Percentiles rank a stretch among this genome's conserved stretches.
phyloP scores from a whole-genome alignment of 2,113 vertebrate species.

The Eptesicus fuscus region DNA sequence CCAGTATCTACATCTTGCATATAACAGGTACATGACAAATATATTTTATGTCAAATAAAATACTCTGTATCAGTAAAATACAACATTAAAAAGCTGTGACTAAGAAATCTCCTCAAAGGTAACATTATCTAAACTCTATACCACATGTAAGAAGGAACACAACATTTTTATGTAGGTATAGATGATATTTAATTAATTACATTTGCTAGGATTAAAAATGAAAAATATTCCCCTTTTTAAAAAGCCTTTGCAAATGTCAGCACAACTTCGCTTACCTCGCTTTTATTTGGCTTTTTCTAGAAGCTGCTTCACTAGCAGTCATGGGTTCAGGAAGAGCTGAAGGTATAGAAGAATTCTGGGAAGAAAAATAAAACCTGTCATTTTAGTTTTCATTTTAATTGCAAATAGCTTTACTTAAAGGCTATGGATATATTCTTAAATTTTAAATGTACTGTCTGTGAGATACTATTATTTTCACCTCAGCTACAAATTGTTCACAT shows the following conservation, averaged over 20 bases:
- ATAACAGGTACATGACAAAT: neutral
- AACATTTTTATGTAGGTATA: neutral
- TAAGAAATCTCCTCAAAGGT: neutral
- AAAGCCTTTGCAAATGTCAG: neutral
- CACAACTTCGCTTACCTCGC: slow-evolving; percentile 86
- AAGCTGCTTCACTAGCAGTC: slow-evolving; percentile 95
- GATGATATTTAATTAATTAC: neutral
- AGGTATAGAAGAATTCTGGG: slow-evolving; percentile 92
- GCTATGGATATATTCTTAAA: neutral
- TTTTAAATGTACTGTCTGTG: neutral
- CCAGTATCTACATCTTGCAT: neutral
- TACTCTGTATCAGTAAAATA: neutral
- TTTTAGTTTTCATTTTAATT: slow-evolving; percentile 46
- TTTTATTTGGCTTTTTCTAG: slow-evolving; percentile 96
- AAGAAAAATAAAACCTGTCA: slow-evolving; percentile 69
- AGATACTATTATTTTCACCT: neutral
- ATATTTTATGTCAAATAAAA: neutral
- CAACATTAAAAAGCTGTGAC: neutral
- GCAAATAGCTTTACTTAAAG: neutral
- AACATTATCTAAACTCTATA: neutral
- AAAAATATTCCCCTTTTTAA: neutral
- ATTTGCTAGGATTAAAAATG: neutral
- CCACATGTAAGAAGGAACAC: neutral
- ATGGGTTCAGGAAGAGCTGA: slow-evolving; percentile 93
- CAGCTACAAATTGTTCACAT: neutral